Evolutionary conservation across 2,113 vertebrate genomes (phyloP).

Genomic region (Phyllostomus discolor): DNA sequence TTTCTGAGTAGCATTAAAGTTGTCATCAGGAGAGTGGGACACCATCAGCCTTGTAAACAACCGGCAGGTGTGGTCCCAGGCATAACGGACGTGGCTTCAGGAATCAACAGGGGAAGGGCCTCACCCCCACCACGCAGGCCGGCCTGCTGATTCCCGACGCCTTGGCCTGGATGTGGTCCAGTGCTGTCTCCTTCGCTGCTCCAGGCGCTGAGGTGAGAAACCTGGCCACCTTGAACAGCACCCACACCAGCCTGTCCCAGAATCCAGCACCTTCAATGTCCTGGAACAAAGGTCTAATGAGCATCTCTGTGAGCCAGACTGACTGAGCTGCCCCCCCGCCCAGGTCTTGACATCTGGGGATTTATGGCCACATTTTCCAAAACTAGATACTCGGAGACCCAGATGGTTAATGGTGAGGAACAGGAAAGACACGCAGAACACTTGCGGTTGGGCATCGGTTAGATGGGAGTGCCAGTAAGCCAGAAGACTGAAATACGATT

Average conservation of each 20-base stretch:
- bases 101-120: not conserved
- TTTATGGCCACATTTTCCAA: not conserved
- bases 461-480: constrained; percentile 16
- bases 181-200: not conserved
- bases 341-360: not conserved
- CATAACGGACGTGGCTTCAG: not conserved
- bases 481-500: constrained; percentile 30
- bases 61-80: not conserved
- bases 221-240: constrained; percentile 9
- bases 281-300: not conserved
- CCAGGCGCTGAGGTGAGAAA: not conserved
- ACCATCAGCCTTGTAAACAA: not conserved
- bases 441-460: constrained; percentile 45
- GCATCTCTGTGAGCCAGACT: not conserved
- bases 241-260: not conserved
- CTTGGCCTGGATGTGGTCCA: not conserved
- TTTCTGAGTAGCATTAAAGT: constrained; percentile 64
- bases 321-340: not conserved
- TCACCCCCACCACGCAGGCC: not conserved
- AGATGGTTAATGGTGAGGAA: constrained; percentile 59
- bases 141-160: not conserved
- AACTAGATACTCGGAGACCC: constrained; percentile 37
- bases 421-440: constrained; percentile 29
- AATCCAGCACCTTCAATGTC: not conserved
- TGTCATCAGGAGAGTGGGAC: constrained; percentile 40